Percentiles rank a stretch among this genome's conserved stretches.
Conservation (phyloP, 1,140 invertebrate species). For the Drosophila ercepeae region DNA sequence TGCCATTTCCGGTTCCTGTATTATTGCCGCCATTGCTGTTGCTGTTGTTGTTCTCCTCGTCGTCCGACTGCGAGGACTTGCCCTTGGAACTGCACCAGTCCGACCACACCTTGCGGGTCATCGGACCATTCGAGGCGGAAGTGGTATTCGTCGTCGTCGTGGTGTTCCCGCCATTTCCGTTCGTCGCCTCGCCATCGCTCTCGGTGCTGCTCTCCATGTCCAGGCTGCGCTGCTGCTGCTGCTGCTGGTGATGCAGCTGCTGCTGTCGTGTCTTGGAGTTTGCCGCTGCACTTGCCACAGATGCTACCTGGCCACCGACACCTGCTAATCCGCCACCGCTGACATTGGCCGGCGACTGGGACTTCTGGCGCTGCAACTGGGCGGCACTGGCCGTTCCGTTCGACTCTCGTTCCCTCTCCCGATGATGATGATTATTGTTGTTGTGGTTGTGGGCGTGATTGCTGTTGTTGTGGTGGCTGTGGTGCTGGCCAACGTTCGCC, state of each 20-base stretch:
- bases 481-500: slow-evolving; percentile 70
- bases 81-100: slow-evolving; percentile 88
- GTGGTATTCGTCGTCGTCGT: slow-evolving; percentile 87
- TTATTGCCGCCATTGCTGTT: slow-evolving; percentile 65
- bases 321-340: slow-evolving; percentile 32
- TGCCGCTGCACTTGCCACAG: slow-evolving; percentile 27
- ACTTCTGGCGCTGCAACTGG: slow-evolving; percentile 45
- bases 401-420: slow-evolving; percentile 43
- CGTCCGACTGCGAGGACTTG: slow-evolving; percentile 86
- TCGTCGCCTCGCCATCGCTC: slow-evolving; percentile 84
- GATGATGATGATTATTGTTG: slow-evolving; percentile 38
- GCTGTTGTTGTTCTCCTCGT: slow-evolving; percentile 84
- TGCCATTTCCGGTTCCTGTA: slow-evolving; percentile 1
- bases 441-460: slow-evolving; percentile 51
- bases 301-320: slow-evolving; percentile 33
- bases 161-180: slow-evolving; percentile 67
- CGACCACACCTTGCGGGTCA: slow-evolving; percentile 90
- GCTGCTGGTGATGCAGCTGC: slow-evolving; percentile 38
- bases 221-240: slow-evolving; percentile 62
- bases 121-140: slow-evolving; percentile 78
- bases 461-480: slow-evolving; percentile 53
- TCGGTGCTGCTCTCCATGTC: slow-evolving; percentile 83
- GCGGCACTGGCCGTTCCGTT: slow-evolving; percentile 25
- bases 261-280: slow-evolving; percentile 65
- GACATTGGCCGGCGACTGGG: slow-evolving; percentile 69